Evolutionary conservation across 1,140 invertebrate species (phyloP).

Genomic region (Cotesia chilonis): DNA sequence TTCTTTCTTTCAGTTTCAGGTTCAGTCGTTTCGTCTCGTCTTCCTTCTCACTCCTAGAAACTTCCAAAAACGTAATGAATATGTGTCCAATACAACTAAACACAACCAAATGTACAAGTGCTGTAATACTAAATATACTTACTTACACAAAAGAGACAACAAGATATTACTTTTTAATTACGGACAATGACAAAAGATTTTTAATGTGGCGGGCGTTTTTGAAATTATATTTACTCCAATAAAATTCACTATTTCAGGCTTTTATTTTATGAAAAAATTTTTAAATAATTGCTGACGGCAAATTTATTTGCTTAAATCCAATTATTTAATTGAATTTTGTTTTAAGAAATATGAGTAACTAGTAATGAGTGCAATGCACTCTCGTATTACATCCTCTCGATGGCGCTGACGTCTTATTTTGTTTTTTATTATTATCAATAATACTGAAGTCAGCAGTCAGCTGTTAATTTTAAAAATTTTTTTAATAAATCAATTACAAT

Average conservation of each 20-base stretch:
- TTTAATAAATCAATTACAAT: too few species aligned
- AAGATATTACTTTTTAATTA: too few species aligned
- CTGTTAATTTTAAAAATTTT: too few species aligned
- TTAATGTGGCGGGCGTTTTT: too few species aligned
- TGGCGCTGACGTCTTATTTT: constrained; percentile 12
- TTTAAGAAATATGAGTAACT: constrained; percentile 10
- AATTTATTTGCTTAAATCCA: background rate
- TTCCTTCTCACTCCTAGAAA: constrained; percentile 32
- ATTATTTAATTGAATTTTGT: constrained; percentile 31
- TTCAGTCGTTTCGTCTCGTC: background rate
- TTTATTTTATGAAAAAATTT: too few species aligned
- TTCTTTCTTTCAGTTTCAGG: background rate
- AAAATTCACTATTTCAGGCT: too few species aligned
- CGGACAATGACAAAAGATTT: too few species aligned
- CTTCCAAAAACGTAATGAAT: constrained; percentile 12
- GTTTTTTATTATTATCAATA: background rate
- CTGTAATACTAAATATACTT: constrained; percentile 11
- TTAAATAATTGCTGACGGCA: too few species aligned
- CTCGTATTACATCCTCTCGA: constrained; percentile 14
- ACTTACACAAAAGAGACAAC: background rate
- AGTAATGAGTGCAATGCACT: constrained; percentile 11
- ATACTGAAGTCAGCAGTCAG: too few species aligned
- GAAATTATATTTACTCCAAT: too few species aligned
- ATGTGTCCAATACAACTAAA: constrained; percentile 14
- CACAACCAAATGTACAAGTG: background rate